phyloP scores from a whole-genome alignment of 2,797 vertebrate species.

The Chloroceryle inda region DNA sequence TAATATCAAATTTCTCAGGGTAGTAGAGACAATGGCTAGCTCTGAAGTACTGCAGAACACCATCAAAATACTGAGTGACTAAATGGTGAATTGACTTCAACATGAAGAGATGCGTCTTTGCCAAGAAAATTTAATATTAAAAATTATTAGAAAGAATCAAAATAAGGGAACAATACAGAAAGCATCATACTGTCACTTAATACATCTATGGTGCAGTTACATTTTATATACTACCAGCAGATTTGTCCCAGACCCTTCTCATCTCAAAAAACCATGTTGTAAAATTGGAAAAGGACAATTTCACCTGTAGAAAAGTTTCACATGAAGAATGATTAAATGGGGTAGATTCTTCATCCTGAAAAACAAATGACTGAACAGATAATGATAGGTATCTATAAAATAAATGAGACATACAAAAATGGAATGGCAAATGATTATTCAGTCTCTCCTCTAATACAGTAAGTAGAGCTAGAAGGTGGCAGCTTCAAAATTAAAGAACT shows the following conservation, averaged over 20 bases:
- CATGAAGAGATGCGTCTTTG: background rate
- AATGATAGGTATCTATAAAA: background rate
- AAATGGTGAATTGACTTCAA: background rate
- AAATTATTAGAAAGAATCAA: background rate
- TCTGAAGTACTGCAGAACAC: background rate
- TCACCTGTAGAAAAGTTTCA: background rate
- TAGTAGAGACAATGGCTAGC: background rate
- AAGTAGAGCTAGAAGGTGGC: background rate
- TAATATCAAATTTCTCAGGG: background rate
- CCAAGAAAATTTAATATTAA: background rate
- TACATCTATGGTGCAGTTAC: background rate
- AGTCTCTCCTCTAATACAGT: background rate
- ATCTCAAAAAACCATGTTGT: background rate
- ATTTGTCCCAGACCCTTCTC: background rate
- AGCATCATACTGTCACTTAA: background rate
- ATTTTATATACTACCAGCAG: background rate
- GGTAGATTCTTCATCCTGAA: background rate
- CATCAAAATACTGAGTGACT: background rate
- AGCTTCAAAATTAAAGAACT: background rate
- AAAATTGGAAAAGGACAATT: slow-evolving; percentile 2
- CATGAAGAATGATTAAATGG: background rate
- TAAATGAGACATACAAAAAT: background rate
- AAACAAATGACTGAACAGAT: background rate
- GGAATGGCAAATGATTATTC: background rate
- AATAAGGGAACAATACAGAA: background rate